Evolutionary conservation across 2,113 vertebrate genomes (phyloP).

Genomic region (Pterocles orientalis): DNA sequence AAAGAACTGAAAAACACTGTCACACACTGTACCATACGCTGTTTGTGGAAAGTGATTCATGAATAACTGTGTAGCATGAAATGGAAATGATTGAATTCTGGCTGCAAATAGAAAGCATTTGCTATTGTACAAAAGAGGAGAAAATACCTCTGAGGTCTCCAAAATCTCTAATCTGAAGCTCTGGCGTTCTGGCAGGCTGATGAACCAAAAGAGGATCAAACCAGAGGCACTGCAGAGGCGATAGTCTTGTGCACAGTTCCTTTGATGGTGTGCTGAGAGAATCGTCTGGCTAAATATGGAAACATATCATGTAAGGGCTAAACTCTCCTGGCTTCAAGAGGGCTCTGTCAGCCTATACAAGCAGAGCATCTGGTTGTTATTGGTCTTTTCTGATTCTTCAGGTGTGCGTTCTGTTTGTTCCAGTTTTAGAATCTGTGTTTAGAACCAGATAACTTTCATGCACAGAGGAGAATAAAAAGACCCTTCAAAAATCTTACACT

Average conservation of each 20-base stretch:
- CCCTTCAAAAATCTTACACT: not conserved
- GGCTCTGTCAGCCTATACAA: not conserved
- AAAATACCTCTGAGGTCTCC: not conserved
- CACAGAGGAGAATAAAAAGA: not conserved
- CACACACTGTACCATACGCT: fast-evolving
- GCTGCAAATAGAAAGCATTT: not conserved
- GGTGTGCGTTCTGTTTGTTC: not conserved
- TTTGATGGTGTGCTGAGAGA: not conserved
- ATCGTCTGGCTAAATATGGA: not conserved
- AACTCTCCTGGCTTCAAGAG: not conserved
- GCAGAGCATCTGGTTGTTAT: not conserved
- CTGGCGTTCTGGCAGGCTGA: not conserved
- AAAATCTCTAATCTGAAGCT: not conserved
- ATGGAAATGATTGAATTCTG: not conserved
- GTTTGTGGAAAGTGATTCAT: not conserved
- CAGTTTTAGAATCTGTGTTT: not conserved
- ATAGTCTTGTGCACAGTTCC: not conserved
- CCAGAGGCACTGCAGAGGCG: too few relatives aligned
- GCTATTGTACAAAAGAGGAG: not conserved
- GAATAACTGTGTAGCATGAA: not conserved
- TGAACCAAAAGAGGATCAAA: not conserved
- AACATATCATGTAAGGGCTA: fast-evolving
- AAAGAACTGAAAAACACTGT: not conserved
- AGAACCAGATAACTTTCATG: not conserved
- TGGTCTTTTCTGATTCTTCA: not conserved